Evolutionary conservation across 1,140 invertebrate species (phyloP), one percentile per base, ranked within the genome.

Genomic region (Leucophenga varia): DNA sequence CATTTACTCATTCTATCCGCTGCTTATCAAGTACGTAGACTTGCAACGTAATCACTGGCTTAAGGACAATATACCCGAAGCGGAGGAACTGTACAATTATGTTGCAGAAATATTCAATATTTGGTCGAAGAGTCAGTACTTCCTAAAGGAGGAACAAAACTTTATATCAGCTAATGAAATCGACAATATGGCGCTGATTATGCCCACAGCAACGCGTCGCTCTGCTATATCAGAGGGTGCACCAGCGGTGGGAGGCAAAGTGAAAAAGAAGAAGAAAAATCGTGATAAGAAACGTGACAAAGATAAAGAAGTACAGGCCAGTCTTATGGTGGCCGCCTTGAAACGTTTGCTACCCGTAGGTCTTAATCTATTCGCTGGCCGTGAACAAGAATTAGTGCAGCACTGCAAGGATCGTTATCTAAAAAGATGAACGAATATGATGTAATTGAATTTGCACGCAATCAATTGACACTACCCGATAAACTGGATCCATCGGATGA

Each of bases 101-200:
- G 92, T 97, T 2, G 91, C 95, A 1, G 91, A 95, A 53, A 96
- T 97, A 54, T 98, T 99, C 77, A 97, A 97, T 60, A 93, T 97
- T 53, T 99, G 97, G 97, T 97, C 93, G 0, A 95, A 95, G 75
- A 97, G 94, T 41, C 87, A 98, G 78, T 95, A 97, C 78, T 99
- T 98, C 81, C 82, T 97, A 25, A 86, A 93, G 54, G 97, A 99
- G 77, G 97, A 99, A 70, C 93, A 97, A 63, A 99, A 99, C 81
- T 99, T 98, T 76, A 98, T 99, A 58, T 94, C 94, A 0, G 93
- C 93, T 3, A 98, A 99, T 78, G 97, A 99, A 79, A 98, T 99
- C 51, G 97, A 99, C 75, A 98, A 98, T 70, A 97, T 98, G 93
- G 79, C 81, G 2, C 79, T 98, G 17, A 98, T 99, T 50, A 98